phyloP scores from a whole-genome alignment of 2,888 invertebrate genomes.

The Thereva unica region DNA sequence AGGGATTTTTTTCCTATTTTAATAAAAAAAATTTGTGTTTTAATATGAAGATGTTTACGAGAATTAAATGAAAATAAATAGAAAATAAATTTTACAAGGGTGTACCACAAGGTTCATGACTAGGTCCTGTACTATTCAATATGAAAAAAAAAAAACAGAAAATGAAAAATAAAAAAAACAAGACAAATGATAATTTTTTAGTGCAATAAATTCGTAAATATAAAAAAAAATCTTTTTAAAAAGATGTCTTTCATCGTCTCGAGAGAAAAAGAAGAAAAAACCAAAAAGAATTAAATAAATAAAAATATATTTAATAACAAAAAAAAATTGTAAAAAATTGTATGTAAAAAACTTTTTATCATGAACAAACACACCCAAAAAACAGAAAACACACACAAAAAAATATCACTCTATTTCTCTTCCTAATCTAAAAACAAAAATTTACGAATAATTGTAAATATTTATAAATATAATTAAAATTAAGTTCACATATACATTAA shows the following conservation, averaged over 20 bases:
- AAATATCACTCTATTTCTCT: conserved; percentile 32
- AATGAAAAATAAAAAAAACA: background rate
- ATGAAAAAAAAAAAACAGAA: background rate
- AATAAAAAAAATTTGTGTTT: no score
- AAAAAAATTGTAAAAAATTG: conserved; percentile 20
- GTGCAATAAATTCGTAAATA: no score
- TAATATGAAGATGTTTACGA: no score
- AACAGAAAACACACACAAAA: conserved; percentile 2
- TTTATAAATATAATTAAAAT: conserved; percentile 4
- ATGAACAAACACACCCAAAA: conserved; percentile 7
- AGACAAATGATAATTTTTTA: background rate
- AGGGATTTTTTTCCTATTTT: no score
- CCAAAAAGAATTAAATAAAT: background rate
- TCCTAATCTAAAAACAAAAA: conserved; percentile 17
- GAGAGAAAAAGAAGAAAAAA: background rate
- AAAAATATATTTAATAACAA: background rate
- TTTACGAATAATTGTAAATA: conserved; percentile 12
- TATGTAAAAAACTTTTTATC: conserved; percentile 5
- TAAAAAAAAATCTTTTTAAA: no score
- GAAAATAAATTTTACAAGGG: background rate
- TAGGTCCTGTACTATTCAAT: background rate
- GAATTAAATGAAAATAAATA: background rate
- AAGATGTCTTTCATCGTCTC: no score
- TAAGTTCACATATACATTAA: background rate
- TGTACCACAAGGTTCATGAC: background rate